These are phyloP conservation scores for Lordiphosa fenestrarum DNA, from an alignment of 2,888 invertebrate species.

Conservation along the genomic window DNA sequence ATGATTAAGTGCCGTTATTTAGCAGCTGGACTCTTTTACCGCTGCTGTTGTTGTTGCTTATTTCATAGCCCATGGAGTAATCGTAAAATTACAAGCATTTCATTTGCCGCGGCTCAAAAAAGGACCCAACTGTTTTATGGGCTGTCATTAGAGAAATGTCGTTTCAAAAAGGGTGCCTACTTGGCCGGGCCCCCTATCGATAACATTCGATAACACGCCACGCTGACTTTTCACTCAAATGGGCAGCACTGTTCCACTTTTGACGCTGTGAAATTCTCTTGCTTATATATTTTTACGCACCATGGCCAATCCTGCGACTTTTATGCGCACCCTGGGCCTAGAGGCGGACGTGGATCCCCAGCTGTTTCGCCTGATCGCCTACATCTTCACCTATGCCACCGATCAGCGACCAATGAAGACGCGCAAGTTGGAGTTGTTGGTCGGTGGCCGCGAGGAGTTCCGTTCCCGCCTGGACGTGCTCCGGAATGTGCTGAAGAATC, in stretches of 20 bases:
- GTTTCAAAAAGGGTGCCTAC: conserved; percentile 1
- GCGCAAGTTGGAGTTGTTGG: background rate
- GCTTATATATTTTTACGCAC: conserved; percentile 11
- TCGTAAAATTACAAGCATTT: conserved; percentile 46
- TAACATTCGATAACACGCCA: no score
- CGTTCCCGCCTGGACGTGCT: background rate
- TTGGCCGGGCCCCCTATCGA: no score
- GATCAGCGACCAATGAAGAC: background rate
- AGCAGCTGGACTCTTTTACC: conserved; percentile 29
- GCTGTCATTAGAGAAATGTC: conserved; percentile 14
- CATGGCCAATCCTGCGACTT: conserved; percentile 7
- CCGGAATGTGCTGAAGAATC: background rate
- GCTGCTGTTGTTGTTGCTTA: conserved; percentile 13
- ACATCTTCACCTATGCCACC: background rate
- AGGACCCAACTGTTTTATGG: conserved; percentile 12
- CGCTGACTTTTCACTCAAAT: no score
- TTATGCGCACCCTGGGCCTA: background rate
- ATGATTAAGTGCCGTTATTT: conserved; percentile 66
- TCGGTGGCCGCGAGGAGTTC: background rate
- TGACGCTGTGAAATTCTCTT: no score
- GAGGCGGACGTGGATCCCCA: background rate
- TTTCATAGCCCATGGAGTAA: conserved; percentile 33
- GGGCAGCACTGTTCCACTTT: no score
- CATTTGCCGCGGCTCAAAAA: no score
- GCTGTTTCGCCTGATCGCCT: background rate